Evolutionary conservation across 1,140 invertebrate species (phyloP), one percentile per base, ranked within the genome.

Genomic region (Drosophila murphyi): DNA sequence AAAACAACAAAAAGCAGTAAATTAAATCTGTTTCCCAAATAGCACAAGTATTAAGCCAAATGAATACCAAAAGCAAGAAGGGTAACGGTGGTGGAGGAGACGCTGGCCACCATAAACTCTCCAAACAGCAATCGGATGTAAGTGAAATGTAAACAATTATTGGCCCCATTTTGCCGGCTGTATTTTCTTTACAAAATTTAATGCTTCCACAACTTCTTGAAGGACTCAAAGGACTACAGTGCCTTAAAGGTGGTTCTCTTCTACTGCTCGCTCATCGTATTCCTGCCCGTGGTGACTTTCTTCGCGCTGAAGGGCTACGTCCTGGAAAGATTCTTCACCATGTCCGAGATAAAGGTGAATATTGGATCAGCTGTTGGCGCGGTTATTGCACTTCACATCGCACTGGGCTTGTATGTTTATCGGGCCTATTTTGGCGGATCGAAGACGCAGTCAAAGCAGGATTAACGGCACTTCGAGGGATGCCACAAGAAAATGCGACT

Each of bases 361-460:
- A 95, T 97, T 48, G 96, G 95, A 85, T 94, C 96, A 10, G 96
- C 96, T 47, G 94, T 96, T 28, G 93, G 95, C 60, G 95, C 96
- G 3, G 94, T 97, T 5, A 75, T 96, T 2, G 94, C 96, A 8
- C 91, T 97, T 43, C 96, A 97, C 87, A 74, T 96, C 47, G 95
- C 96, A 5, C 79, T 97, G 41, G 96, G 95, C n/a, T 91, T 96
- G 31, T 97, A 96, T 83, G 96, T 97, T 88, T 96, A 96, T 76
- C 94, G 93, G 79, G 96, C 96, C 2, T 97, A 96, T 83, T 95
- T 94, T 75, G 95, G 94, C n/a, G 81, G 61, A 2, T 7, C 79
- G 3, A 45, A 60, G 8, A 72, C 87, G 34, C 76, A 85, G 65
- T 60, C 45, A 5, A 64, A 65, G 20, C 71, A 82, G 43, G 60